Percentiles rank a stretch among this genome's conserved stretches.
phyloP scores from a whole-genome alignment of 2,797 vertebrate species.

The Galagoides demidoff region DNA sequence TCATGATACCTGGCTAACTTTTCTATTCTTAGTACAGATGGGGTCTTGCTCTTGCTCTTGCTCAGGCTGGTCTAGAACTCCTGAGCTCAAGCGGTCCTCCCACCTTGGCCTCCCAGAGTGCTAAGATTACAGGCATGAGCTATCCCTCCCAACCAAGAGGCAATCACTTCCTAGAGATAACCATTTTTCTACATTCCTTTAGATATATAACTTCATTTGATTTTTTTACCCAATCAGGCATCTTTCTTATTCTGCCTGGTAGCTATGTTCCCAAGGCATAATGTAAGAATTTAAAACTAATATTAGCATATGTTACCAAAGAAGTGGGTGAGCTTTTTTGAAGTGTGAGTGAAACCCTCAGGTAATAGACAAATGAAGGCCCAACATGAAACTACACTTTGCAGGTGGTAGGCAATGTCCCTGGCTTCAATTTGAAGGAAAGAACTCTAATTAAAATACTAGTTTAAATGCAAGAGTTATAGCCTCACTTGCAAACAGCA shows the following conservation, averaged over 20 bases:
- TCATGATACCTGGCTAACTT: no score
- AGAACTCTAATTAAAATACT: slow-evolving; percentile 55
- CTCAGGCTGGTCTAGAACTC: no score
- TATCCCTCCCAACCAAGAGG: neutral
- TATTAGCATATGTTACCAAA: slow-evolving; percentile 23
- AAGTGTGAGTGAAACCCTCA: slow-evolving; percentile 59
- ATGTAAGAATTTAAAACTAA: slow-evolving; percentile 51
- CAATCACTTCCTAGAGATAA: neutral
- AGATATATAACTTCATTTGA: neutral
- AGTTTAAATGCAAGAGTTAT: neutral
- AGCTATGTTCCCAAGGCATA: slow-evolving; percentile 52
- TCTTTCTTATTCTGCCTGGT: neutral
- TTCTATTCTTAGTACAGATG: no score
- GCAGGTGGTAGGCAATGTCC: slow-evolving; percentile 51
- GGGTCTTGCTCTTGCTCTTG: no score
- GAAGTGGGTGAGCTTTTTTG: slow-evolving; percentile 44
- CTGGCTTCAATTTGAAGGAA: slow-evolving; percentile 48
- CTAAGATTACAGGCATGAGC: no score
- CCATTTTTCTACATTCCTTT: neutral
- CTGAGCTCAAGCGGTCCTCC: no score
- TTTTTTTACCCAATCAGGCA: neutral
- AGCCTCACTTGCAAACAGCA: slow-evolving; percentile 24
- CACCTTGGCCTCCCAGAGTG: no score
- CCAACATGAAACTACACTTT: slow-evolving; percentile 16
- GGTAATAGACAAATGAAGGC: slow-evolving; percentile 61